phyloP scores from a whole-genome alignment of 2,113 vertebrate genomes.

The Acanthochromis polyacanthus region DNA sequence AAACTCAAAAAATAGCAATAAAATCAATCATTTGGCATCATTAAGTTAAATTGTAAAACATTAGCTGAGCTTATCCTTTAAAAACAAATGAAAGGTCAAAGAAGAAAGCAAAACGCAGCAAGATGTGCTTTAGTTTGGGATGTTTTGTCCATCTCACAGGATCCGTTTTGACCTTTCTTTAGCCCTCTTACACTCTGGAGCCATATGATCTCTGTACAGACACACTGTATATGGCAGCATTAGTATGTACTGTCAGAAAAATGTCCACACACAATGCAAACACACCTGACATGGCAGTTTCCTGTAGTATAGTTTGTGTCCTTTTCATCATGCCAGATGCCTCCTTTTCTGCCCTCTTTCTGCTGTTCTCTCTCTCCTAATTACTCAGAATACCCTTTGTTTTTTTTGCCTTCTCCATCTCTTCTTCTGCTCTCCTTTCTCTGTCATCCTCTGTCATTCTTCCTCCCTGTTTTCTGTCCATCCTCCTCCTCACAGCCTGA shows the following conservation, averaged over 20 bases:
- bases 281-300: neutral
- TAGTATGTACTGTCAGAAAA: neutral
- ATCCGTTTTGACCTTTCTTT: neutral
- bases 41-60: too few relatives aligned
- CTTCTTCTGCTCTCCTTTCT: neutral
- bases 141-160: neutral
- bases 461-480: constrained; percentile 19
- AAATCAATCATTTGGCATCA: too few relatives aligned
- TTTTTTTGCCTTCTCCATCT: neutral
- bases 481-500: constrained; percentile 29
- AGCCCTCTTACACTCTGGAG: neutral
- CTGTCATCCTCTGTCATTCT: neutral
- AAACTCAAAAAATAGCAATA: too few relatives aligned
- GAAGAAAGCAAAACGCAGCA: too few relatives aligned
- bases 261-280: neutral
- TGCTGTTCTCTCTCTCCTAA: neutral
- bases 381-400: neutral
- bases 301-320: neutral
- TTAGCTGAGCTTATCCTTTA: too few relatives aligned
- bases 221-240: neutral
- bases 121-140: too few relatives aligned
- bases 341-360: neutral
- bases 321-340: neutral
- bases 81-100: too few relatives aligned
- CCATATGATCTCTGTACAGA: neutral